Base-by-base conservation (phyloP, 2,888 invertebrate species). In the Salpingus planirostris region DNA sequence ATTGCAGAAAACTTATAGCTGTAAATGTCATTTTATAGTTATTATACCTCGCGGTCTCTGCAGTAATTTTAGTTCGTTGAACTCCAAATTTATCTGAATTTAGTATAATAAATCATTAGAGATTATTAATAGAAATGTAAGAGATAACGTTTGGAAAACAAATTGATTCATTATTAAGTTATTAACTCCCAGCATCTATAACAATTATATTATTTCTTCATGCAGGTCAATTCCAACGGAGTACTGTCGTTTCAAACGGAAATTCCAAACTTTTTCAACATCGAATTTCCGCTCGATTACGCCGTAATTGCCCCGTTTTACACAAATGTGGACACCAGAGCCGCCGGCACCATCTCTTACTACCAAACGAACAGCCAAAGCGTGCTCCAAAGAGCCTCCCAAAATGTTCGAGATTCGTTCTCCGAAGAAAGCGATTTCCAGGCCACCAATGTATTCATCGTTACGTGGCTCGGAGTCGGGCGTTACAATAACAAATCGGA, bases 241-340 rank as follows among this genome's bases (percentile, higher is more conserved):
- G 74, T 92, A 10, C 60, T 95, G 15, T 87, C 93, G 3, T 93
- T 95, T 60, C 73, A 84, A 57, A 80, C 86, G n/a, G 86, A 91
- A 48, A 81, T 93, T 43, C 78, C 88, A 4, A 74, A 76, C 29
- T 95, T 89, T 61, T 73, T 87, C 53, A 91, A 91, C 60, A 78
- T 85, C 15, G 84, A 91, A 53, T 90, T 92, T 59, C 91, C 92
- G 1, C 67, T 91, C 48, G 88, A 84, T 42, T 89, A 89, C 60
- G 85, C 92, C 0, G 75, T 87, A 2, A 87, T 96, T 49, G 88
- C 93, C 0, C 87, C 88, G 0, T 81, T 93, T 49, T 91, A 95
- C 61, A 78, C 89, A 0, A 93, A 96, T 62, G 76, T 95, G 3
- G 95, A 96, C 59, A 88, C 83, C 0, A 72, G 79, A 1, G 67